phyloP scores from a whole-genome alignment of 2,797 vertebrate genomes.

The Sebastes trivittatus region DNA sequence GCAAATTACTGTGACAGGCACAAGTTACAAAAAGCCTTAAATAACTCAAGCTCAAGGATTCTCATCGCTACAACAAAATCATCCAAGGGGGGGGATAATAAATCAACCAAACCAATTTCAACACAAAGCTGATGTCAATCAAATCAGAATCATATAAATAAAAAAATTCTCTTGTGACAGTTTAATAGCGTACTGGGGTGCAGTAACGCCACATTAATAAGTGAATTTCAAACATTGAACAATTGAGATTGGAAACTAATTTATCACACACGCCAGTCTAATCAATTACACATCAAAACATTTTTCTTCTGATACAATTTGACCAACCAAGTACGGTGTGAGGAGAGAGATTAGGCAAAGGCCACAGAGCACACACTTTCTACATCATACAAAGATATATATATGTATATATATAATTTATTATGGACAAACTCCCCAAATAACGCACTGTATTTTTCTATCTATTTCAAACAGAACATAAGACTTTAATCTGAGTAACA shows the following conservation, averaged over 20 bases:
- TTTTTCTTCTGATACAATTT: slow-evolving; percentile 52
- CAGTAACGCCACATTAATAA: slow-evolving; percentile 21
- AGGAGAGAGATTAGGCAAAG: slow-evolving; percentile 61
- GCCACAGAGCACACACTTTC: slow-evolving; percentile 69
- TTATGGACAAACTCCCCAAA: slow-evolving; percentile 51
- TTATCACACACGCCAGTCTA: slow-evolving; percentile 51
- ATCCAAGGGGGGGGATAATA: slow-evolving; percentile 24
- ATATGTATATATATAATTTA: slow-evolving; percentile 49
- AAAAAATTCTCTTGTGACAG: slow-evolving; percentile 37
- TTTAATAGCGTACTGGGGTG: slow-evolving; percentile 20
- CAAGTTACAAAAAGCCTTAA: slow-evolving; percentile 78
- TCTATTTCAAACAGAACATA: slow-evolving; percentile 45
- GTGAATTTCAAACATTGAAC: slow-evolving; percentile 52
- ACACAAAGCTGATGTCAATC: slow-evolving; percentile 55
- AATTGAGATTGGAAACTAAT: slow-evolving; percentile 56
- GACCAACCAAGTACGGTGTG: slow-evolving; percentile 37
- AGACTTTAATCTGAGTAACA: slow-evolving; percentile 50
- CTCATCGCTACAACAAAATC: slow-evolving; percentile 70
- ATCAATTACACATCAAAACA: slow-evolving; percentile 61
- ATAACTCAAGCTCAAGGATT: slow-evolving; percentile 67
- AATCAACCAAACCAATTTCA: slow-evolving; percentile 45
- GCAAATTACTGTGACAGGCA: slow-evolving; percentile 82
- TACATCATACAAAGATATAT: slow-evolving; percentile 63
- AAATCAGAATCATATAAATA: slow-evolving; percentile 73
- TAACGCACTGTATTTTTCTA: slow-evolving; percentile 28